phyloP scores from a whole-genome alignment of 2,797 vertebrate species.

The Neosalanx taihuensis region DNA sequence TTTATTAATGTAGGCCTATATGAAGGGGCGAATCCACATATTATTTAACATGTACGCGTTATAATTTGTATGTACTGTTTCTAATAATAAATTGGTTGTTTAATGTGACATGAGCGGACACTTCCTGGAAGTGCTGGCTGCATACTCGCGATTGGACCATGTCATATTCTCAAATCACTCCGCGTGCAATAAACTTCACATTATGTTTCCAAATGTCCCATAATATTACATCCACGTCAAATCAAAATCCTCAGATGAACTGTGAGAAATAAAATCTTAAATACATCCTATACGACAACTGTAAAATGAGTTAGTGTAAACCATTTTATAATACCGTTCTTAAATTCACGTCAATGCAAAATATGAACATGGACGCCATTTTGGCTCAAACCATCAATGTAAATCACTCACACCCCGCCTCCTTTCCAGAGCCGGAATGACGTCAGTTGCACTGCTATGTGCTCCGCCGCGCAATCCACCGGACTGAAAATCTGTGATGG shows the following conservation, averaged over 20 bases:
- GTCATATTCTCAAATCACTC: conserved; percentile 49
- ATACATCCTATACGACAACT: neutral
- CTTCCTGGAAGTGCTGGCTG: neutral
- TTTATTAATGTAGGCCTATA: no score
- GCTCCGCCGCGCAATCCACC: conserved; percentile 40
- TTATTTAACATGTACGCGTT: neutral
- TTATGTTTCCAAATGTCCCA: neutral
- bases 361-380: conserved; percentile 50
- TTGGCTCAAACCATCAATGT: conserved; percentile 51
- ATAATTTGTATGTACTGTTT: neutral
- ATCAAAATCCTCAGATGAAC: neutral
- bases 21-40: no score
- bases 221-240: neutral
- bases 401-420: neutral
- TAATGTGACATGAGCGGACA: neutral
- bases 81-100: neutral
- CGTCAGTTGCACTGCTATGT: conserved; percentile 48
- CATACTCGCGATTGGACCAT: conserved; percentile 33
- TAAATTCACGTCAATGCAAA: conserved; percentile 30
- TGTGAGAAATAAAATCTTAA: neutral
- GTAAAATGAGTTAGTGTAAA: neutral
- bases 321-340: conserved; percentile 16
- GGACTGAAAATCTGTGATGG: conserved; percentile 23
- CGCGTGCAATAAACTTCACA: conserved; percentile 49
- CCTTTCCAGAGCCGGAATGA: conserved; percentile 45